Percentiles rank a stretch among this genome's conserved stretches.
Evolutionary conservation across 2,113 vertebrate genomes (phyloP).

Genomic region (Cavia aperea): DNA sequence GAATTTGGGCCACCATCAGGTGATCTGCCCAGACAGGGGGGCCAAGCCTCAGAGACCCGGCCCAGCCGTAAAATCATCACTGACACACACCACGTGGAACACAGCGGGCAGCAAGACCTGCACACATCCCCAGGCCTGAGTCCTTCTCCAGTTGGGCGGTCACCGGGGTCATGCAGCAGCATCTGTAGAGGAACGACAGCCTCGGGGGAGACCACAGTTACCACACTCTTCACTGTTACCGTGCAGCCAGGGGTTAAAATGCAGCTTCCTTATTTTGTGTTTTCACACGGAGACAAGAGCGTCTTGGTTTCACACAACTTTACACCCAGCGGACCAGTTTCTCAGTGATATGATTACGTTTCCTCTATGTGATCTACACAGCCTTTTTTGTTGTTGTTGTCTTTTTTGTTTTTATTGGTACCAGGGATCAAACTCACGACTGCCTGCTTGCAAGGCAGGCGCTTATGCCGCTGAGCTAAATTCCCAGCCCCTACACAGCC

Average conservation of each 20-base stretch:
- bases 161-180: accelerated
- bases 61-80: background rate
- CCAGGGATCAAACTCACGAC: no score
- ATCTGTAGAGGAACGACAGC: background rate
- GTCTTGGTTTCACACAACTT: no score
- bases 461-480: no score
- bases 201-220: accelerated
- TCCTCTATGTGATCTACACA: background rate
- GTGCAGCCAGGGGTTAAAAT: accelerated
- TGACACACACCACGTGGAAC: background rate
- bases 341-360: background rate
- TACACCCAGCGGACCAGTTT: background rate
- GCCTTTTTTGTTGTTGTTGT: background rate
- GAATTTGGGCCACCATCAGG: background rate
- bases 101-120: background rate
- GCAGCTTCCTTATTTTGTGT: accelerated
- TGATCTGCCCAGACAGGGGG: background rate
- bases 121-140: background rate
- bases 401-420: no score
- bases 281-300: accelerated
- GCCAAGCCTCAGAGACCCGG: background rate
- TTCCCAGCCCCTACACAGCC: background rate
- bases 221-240: background rate
- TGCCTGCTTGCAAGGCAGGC: no score
- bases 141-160: background rate